Base-by-base conservation (phyloP, 2,888 invertebrate species). In the Limenitis camilla region DNA sequence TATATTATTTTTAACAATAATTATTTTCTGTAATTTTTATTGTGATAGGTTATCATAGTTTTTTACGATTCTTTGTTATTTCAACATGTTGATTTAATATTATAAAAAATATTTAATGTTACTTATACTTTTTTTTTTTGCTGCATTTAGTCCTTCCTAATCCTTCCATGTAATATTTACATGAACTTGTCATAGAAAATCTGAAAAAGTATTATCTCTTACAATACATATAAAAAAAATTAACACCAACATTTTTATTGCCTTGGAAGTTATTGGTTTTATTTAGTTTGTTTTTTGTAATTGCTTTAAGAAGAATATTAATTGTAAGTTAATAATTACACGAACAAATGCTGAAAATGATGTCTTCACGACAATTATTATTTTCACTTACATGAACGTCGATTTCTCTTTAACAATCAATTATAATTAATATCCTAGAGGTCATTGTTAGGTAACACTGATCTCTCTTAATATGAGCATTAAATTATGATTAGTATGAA, bases 21-120 rank as follows among this genome's bases (percentile, higher is more conserved):
- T 19, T 19, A 19, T 19, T 19, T 19, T 2, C 19, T 19, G 43
- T 44, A 41, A 33, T 52, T 47, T 39, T 45, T 41, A 45, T 51
- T 56, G 48, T 57, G 45, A 57, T 54, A 48, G 49, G 52, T 35
- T 52, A 40, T n/a, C 40, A 39, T 42, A 45, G 42, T 54, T 44
- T 38, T 40, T 39, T 19, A 19, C 19, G 44, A 47, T 50, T 7
- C 5, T 35, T 47, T 33, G n/a, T 52, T 50, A 49, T 46, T 19
- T 40, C n/a, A 36, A 52, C 27, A 42, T 52, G 36, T 38, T 45
- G 35, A 38, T 38, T 30, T 45, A 38, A 45, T 30, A 33, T 33
- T 6, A 45, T 29, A 9, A 33, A 30, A 35, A 11, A 36, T 11
- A 38, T 28, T 29, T n/a, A n/a, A n/a, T n/a, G n/a, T n/a, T n/a